Percentiles rank a stretch among this genome's conserved stretches.
phyloP scores from a whole-genome alignment of 2,797 vertebrate genomes.

The Molossus molossus region DNA sequence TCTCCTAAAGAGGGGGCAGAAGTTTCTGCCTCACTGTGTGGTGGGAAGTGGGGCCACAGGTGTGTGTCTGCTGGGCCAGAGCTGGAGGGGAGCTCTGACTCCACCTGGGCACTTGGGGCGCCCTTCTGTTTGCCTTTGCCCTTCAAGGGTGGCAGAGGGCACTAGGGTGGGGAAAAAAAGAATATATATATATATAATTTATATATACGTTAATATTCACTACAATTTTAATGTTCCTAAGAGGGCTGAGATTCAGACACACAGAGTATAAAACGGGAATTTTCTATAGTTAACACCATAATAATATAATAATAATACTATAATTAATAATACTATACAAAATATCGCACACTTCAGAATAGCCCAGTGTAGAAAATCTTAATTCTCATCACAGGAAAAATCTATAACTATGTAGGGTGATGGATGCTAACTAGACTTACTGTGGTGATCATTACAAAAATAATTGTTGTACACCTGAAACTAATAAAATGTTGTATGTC shows the following conservation, averaged over 20 bases:
- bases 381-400: neutral
- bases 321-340: neutral
- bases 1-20: neutral
- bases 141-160: neutral
- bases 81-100: neutral
- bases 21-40: neutral
- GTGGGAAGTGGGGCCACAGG: neutral
- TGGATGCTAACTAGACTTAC: neutral
- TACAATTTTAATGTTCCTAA: conserved; percentile 22
- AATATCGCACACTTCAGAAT: neutral
- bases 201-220: neutral
- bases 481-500: neutral
- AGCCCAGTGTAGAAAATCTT: neutral
- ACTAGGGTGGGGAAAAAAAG: neutral
- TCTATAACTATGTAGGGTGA: neutral
- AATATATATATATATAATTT: neutral
- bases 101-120: neutral
- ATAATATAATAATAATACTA: neutral
- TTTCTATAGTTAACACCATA: neutral
- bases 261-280: neutral
- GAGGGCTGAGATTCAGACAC: neutral
- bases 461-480: neutral
- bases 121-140: neutral
- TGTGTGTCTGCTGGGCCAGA: neutral
- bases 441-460: neutral